Evolutionary conservation across 2,888 invertebrate species (phyloP), one percentile per base, ranked within the genome.

Genomic region (Phortica okadai): DNA sequence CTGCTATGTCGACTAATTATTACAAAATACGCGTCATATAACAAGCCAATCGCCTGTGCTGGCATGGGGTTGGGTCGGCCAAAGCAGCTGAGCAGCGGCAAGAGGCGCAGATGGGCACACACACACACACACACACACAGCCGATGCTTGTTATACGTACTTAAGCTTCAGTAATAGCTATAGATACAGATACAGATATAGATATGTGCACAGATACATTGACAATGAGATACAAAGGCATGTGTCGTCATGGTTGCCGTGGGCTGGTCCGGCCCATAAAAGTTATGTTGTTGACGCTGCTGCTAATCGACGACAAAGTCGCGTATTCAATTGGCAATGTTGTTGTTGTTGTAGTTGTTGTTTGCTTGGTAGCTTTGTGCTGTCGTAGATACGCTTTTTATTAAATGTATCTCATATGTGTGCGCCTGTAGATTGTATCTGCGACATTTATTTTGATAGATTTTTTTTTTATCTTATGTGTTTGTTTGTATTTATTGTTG

Each of bases 211-310:
- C 42, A 42, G 41, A 14, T 56, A 14, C 25, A 4, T 14, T n/a
- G 5, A 58, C 16, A 58, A 58, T 14, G 54, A 59, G 16, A 59
- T n/a, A 16, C 73, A 73, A 33, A 50, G 21, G 73, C 76, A 79
- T 82, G 83, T 82, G 86, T 83, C 85, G 87, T 85, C 86, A 88
- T 81, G 84, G 81, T 81, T 77, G 76, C 82, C 81, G 83, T 82
- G 85, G 88, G 87, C 87, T 85, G 89, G 87, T 87, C 89, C 84
- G 83, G 82, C 82, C 86, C 83, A 85, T 89, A 87, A 85, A 85
- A 82, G 85, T 80, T 82, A 77, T 83, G 78, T 78, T 66, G 78
- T 78, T 59, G 74, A 45, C 54, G 64, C 54, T 25, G 74, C 62
- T 73, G 70, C 70, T 72, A 72, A 72, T 73, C 16, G 50, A 56